These are phyloP conservation scores for Aphaenogaster ashmeadi DNA, from an alignment of 1,140 invertebrate species.

Conservation along the genomic window DNA sequence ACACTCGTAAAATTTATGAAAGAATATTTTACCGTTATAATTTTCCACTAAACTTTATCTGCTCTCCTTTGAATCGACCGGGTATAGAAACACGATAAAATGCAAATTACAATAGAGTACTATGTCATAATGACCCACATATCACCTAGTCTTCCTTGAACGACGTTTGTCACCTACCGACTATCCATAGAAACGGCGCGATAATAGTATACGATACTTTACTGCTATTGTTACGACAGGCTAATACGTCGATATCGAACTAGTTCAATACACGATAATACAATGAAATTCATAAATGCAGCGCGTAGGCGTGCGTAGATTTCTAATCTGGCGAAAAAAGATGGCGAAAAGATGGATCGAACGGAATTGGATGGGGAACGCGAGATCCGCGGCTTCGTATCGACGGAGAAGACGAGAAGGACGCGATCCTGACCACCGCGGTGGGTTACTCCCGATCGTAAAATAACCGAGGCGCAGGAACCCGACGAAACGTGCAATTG, in stretches of 20 bases:
- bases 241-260: neutral
- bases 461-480: conserved; percentile 81
- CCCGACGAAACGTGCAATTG: conserved; percentile 83
- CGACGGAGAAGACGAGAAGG: conserved; percentile 65
- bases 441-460: conserved; percentile 80
- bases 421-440: conserved; percentile 76
- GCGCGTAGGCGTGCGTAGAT: neutral
- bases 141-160: conserved; percentile 16
- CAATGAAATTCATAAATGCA: conserved; percentile 18
- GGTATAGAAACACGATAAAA: conserved; percentile 48
- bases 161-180: conserved; percentile 40
- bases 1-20: neutral
- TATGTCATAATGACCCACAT: conserved; percentile 37
- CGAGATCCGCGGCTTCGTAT: conserved; percentile 36
- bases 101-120: conserved; percentile 33
- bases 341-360: neutral
- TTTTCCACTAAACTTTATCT: conserved; percentile 20
- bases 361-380: neutral
- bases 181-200: conserved; percentile 1
- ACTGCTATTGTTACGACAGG: neutral
- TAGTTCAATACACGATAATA: neutral
- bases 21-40: neutral
- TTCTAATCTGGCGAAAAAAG: conserved; percentile 39
- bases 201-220: neutral
- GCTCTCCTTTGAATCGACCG: neutral